phyloP scores from a whole-genome alignment of 2,113 vertebrate species.

The human (Homo sapiens) region DNA sequence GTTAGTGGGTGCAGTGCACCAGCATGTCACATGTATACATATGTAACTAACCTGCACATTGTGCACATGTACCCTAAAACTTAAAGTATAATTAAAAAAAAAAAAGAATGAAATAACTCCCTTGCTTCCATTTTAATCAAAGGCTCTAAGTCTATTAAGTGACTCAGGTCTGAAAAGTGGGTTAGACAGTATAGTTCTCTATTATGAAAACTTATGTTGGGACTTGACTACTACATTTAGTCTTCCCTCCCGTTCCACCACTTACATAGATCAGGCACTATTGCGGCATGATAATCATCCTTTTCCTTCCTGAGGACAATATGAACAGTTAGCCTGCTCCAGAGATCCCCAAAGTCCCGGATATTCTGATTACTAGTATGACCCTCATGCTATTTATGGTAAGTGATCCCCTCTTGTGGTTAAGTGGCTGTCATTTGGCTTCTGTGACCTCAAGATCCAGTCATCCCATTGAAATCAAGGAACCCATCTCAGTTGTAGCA shows the following conservation, averaged over 20 bases:
- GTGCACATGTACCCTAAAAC: too few relatives aligned
- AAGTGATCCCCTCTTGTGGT: not conserved
- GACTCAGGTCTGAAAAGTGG: not conserved
- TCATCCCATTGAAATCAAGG: not conserved
- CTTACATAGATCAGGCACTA: not conserved
- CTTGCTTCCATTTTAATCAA: not conserved
- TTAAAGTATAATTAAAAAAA: too few relatives aligned
- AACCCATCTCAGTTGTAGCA: not conserved
- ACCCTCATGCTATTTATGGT: not conserved
- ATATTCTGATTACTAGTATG: not conserved
- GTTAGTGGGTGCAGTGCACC: too few relatives aligned
- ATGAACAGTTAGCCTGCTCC: not conserved
- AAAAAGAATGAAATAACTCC: not conserved
- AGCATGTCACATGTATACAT: too few relatives aligned
- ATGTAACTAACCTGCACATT: too few relatives aligned
- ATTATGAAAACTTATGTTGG: not conserved
- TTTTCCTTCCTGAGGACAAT: not conserved
- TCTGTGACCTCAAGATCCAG: not conserved
- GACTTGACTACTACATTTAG: not conserved
- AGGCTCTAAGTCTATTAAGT: not conserved
- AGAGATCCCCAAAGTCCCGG: not conserved
- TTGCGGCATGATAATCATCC: not conserved
- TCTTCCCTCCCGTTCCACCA: too few relatives aligned
- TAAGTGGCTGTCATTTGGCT: not conserved
- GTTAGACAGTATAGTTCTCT: not conserved